A percentile compares a stretch with the other conserved stretches of the same genome.
phyloP scores from a whole-genome alignment of 2,797 vertebrate genomes.

The Pampus argenteus region DNA sequence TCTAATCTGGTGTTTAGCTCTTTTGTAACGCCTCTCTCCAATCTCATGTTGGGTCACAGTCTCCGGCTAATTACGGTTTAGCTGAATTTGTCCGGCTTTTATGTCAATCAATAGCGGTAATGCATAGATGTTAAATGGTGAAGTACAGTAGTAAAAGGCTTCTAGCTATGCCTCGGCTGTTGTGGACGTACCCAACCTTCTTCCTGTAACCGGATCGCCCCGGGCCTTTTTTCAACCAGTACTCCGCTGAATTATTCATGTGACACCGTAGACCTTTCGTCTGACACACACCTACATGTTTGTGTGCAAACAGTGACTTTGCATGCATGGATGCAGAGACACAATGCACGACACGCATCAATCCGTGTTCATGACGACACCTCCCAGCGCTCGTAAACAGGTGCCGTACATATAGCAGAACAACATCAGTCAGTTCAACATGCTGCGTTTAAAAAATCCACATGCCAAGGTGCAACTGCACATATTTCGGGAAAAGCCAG shows the following conservation, averaged over 20 bases:
- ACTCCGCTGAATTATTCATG: conserved; percentile 76
- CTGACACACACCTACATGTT: conserved; percentile 65
- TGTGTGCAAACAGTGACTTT: conserved; percentile 76
- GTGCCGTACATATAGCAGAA: background rate
- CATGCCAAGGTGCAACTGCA: conserved; percentile 10
- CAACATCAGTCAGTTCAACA: conserved; percentile 20
- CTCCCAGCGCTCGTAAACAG: background rate
- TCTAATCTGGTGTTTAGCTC: conserved; percentile 67
- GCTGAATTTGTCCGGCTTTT: conserved; percentile 74
- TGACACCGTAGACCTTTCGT: conserved; percentile 63
- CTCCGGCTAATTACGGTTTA: conserved; percentile 78
- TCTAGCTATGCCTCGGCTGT: conserved; percentile 35
- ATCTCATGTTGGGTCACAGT: conserved; percentile 59
- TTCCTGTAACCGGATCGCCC: conserved; percentile 75
- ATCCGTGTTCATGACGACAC: conserved; percentile 38
- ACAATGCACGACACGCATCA: conserved; percentile 3
- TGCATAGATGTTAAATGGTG: conserved; percentile 69
- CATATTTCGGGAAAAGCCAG: conserved; percentile 20
- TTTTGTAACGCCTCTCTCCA: conserved; percentile 52
- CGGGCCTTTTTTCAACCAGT: conserved; percentile 46
- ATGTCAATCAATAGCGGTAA: conserved; percentile 78
- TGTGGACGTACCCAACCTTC: conserved; percentile 42
- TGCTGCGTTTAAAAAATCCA: conserved; percentile 8
- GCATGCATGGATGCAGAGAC: conserved; percentile 41
- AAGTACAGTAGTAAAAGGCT: conserved; percentile 60